phyloP scores from a whole-genome alignment of 2,888 invertebrate species.

The Ptilodon capucinus region DNA sequence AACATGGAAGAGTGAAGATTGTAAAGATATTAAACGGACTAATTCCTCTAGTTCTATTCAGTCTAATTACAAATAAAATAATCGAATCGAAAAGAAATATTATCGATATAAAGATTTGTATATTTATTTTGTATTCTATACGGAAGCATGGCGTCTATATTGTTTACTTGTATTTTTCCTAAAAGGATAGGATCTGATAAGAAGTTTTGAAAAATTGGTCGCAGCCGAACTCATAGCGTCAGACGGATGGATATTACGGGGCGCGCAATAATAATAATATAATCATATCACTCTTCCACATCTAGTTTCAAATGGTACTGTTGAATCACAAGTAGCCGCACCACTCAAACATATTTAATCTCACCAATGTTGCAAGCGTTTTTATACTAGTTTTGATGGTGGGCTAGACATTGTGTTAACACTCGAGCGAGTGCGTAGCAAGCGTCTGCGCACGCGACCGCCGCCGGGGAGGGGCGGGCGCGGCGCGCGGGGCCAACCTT shows the following conservation, averaged over 20 bases:
- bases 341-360: slow-evolving; percentile 52
- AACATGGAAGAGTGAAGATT: slow-evolving; percentile 82
- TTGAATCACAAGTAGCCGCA: slow-evolving; percentile 70
- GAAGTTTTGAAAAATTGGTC: slow-evolving; percentile 16
- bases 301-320: slow-evolving; percentile 69
- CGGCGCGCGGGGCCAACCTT: slow-evolving; percentile 88
- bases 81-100: slow-evolving; percentile 12
- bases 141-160: slow-evolving; percentile 25
- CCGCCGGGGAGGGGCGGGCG: slow-evolving; percentile 32
- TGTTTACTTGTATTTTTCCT: slow-evolving; percentile 7
- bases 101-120: slow-evolving; percentile 26
- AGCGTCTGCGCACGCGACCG: slow-evolving; percentile 49
- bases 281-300: slow-evolving; percentile 78
- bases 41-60: slow-evolving; percentile 58
- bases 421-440: slow-evolving; percentile 70
- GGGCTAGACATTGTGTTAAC: slow-evolving; percentile 69
- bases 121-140: slow-evolving; percentile 39
- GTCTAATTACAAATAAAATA: not conserved
- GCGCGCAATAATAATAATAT: slow-evolving; percentile 34
- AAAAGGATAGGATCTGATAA: slow-evolving; percentile 13
- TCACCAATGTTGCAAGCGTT: slow-evolving; percentile 34
- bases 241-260: slow-evolving; percentile 21
- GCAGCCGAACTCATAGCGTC: slow-evolving; percentile 45
- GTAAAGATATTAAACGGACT: slow-evolving; percentile 59
- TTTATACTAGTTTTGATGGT: slow-evolving; percentile 39